These are phyloP conservation scores for Spilarctia lutea DNA, from an alignment of 2,888 invertebrate species.

Conservation along the genomic window DNA sequence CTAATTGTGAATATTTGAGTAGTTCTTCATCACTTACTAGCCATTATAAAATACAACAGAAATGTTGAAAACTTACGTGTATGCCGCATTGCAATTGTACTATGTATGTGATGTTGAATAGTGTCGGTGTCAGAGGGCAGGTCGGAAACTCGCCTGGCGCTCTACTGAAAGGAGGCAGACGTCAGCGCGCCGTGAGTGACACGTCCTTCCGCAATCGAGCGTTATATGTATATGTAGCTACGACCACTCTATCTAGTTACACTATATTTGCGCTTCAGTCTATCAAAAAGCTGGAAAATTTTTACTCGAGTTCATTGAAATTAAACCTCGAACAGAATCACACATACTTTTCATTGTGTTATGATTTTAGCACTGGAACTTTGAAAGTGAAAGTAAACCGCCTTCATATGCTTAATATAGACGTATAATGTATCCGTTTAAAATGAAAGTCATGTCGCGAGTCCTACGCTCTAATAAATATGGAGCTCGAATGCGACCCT, in stretches of 20 bases:
- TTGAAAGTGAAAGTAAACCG: conserved; percentile 66
- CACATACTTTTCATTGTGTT: conserved; percentile 17
- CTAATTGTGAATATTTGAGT: conserved; percentile 39
- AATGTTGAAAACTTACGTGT: conserved; percentile 28
- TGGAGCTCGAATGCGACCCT: conserved; percentile 83
- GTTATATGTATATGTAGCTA: conserved; percentile 60
- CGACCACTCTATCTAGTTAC: conserved; percentile 64
- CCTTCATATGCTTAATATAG: conserved; percentile 59
- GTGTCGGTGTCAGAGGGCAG: conserved; percentile 73
- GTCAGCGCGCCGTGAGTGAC: conserved; percentile 77
- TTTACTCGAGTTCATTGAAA: conserved; percentile 14
- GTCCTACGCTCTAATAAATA: conserved; percentile 83
- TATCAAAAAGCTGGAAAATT: conserved; percentile 53
- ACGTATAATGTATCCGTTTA: conserved; percentile 73
- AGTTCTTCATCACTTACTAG: conserved; percentile 15
- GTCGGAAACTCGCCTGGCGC: conserved; percentile 76
- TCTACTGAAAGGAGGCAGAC: conserved; percentile 78
- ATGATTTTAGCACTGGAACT: conserved; percentile 56
- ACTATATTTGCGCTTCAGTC: conserved; percentile 53
- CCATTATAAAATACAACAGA: conserved; percentile 15
- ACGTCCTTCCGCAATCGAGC: conserved; percentile 80
- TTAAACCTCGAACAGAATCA: not conserved
- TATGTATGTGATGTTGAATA: conserved; percentile 61
- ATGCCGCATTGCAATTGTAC: conserved; percentile 52
- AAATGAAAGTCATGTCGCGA: conserved; percentile 82